These are phyloP conservation scores for Caenorhabditis zanzibari DNA, from an alignment of 2,888 invertebrate genomes.

Conservation along the genomic window DNA sequence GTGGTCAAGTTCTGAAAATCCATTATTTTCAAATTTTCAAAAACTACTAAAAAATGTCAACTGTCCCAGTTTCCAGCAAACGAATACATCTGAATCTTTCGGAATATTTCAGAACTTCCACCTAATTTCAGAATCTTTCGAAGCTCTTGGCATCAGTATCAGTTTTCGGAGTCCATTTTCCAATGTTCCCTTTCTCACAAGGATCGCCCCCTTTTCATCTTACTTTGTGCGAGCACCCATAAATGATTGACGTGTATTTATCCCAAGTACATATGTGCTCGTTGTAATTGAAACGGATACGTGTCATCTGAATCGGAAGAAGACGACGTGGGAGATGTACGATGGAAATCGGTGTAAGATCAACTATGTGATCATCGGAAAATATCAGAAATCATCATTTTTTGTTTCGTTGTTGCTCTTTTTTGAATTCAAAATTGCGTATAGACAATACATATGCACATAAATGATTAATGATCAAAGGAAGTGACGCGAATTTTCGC, in stretches of 20 bases:
- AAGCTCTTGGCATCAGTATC: too few relatives aligned
- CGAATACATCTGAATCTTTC: too few relatives aligned
- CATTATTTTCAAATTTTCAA: too few relatives aligned
- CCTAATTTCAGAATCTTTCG: too few relatives aligned
- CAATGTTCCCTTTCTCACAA: too few relatives aligned
- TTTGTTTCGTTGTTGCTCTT: not conserved
- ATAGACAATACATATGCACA: not conserved
- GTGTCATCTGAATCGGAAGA: slow-evolving; percentile 42
- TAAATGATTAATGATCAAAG: slow-evolving; percentile 12
- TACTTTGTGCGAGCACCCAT: slow-evolving; percentile 48
- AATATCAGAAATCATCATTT: not conserved
- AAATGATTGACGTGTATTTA: slow-evolving; percentile 54
- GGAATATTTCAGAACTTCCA: too few relatives aligned
- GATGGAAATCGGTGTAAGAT: slow-evolving; percentile 11
- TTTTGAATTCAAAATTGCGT: not conserved
- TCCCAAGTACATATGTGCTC: slow-evolving; percentile 8
- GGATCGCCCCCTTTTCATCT: too few relatives aligned
- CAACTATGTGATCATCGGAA: not conserved
- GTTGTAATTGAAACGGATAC: slow-evolving; percentile 30
- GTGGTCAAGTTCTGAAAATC: too few relatives aligned
- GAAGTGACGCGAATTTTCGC: not conserved
- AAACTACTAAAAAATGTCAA: too few relatives aligned
- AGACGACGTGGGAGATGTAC: not conserved
- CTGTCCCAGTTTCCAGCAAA: too few relatives aligned
- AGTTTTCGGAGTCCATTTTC: too few relatives aligned